These are phyloP conservation scores for Phoenicopterus ruber DNA, from an alignment of 2,113 vertebrate species.

Conservation along the genomic window DNA sequence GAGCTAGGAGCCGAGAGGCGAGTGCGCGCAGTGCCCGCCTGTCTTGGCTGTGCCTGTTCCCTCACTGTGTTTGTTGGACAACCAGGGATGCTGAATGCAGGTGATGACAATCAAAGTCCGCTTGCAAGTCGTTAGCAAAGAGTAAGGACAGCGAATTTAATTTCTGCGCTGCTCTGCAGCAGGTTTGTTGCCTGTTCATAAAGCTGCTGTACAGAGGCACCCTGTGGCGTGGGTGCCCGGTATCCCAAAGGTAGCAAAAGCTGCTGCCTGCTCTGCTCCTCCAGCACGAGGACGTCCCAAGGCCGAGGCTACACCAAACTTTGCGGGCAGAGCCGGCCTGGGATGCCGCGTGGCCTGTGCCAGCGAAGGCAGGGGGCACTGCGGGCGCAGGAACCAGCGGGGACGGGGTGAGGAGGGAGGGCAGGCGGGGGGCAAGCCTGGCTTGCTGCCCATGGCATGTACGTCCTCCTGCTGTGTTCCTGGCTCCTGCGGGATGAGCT, in stretches of 20 bases:
- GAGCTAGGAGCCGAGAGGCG: background rate
- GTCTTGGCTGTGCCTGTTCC: background rate
- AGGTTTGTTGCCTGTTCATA: background rate
- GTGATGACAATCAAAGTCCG: background rate
- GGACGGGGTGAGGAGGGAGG: background rate
- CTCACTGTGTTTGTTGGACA: background rate
- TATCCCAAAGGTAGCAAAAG: background rate
- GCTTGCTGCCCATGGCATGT: background rate
- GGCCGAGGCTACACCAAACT: background rate
- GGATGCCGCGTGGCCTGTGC: rapidly evolving
- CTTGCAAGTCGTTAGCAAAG: background rate
- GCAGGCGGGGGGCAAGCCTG: background rate
- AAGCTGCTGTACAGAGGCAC: background rate
- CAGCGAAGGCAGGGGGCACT: background rate
- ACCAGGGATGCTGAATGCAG: background rate
- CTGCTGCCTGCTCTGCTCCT: background rate
- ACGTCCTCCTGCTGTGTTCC: background rate
- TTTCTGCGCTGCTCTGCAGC: background rate
- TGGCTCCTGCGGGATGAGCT: background rate
- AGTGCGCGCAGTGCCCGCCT: rapidly evolving
- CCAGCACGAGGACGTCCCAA: background rate
- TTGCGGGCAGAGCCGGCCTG: background rate
- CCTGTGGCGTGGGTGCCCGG: rapidly evolving
- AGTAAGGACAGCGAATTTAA: background rate
- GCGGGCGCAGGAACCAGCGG: background rate